Base-by-base conservation (phyloP, 2,888 invertebrate genomes). In the Athalia circularis region DNA sequence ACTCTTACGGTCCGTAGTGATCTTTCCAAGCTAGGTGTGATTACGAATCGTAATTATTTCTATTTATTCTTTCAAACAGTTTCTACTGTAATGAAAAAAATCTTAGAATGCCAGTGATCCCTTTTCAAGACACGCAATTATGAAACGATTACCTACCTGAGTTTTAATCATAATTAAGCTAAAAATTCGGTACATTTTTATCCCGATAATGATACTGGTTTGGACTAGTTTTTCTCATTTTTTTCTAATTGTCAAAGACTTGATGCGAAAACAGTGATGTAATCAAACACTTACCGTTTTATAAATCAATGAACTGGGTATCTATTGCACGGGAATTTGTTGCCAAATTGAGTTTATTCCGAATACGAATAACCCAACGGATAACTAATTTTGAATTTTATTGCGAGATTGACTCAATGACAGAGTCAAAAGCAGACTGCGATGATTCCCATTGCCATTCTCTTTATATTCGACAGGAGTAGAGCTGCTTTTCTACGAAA, bases 401-500 rank as follows among this genome's bases (percentile, higher is more conserved):
- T 72, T 29, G 15, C 11, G 59, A 13, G 72, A 59, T 13, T 13
- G 47, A 59, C 43, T 70, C 74, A 29, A 48, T 61, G 29, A 52
- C 61, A 74, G 74, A 61, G 62, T 50, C 61, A 50, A 50, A 75
- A 62, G 50, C 50, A 75, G 61, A 75, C 75, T 75, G 75, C 75
- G 75, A 45, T 43, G 43, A 64, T 13, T n/a, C 61, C 15, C 50
- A 11, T 47, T 75, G 75, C 75, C 75, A 64, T 75, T 75, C 75
- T 75, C 75, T 75, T 75, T 75, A 75, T 75, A 75, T 75, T 64
- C 62, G 64, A 52, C 62, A 50, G 75, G 61, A 75, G 61, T 75
- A 50, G 62, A 62, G 62, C 47, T 50, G 29, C 29, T 29, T 29
- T 29, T 29, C 29, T 29, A 50, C 62, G 29, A 52, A 48, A 62